A percentile compares a stretch with the other conserved stretches of the same genome.
phyloP scores from a whole-genome alignment of 1,140 invertebrate genomes.

The Drosophila littoralis region DNA sequence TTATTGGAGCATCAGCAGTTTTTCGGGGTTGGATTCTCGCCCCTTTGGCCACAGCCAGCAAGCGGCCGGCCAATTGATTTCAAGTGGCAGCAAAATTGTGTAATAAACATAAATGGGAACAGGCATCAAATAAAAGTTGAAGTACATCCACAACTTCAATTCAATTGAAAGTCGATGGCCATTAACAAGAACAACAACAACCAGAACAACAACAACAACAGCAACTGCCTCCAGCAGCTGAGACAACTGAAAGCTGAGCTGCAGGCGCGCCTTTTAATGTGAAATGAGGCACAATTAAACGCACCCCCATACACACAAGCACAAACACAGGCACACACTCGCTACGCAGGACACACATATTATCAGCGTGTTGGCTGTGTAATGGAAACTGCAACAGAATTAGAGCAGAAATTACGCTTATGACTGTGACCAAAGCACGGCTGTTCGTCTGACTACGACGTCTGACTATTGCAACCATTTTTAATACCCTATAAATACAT shows the following conservation, averaged over 20 bases:
- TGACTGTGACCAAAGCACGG: constrained; percentile 35
- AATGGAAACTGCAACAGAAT: constrained; percentile 53
- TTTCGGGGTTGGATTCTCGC: constrained; percentile 3
- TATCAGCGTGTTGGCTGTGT: constrained; percentile 37
- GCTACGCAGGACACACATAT: constrained; percentile 31
- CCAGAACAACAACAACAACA: not conserved
- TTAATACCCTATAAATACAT: constrained; percentile 18
- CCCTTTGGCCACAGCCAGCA: not conserved
- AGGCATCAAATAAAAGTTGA: constrained; percentile 20
- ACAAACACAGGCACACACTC: not conserved
- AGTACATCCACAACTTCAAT: constrained; percentile 19
- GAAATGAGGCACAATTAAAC: constrained; percentile 46
- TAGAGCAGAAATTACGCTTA: constrained; percentile 67
- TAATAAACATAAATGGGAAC: constrained; percentile 46
- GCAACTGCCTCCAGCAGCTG: constrained; percentile 3
- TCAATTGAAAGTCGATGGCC: constrained; percentile 14
- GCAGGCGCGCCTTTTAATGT: constrained; percentile 18
- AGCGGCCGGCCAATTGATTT: constrained; percentile 60
- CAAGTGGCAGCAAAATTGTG: constrained; percentile 60
- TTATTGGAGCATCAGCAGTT: constrained; percentile 68
- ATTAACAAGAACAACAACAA: constrained; percentile 30
- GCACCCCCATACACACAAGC: not conserved
- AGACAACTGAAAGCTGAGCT: not conserved
- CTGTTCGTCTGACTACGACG: constrained; percentile 17
- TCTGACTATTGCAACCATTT: constrained; percentile 14